phyloP scores from a whole-genome alignment of 1,140 invertebrate genomes.

The Augochlora pura region DNA sequence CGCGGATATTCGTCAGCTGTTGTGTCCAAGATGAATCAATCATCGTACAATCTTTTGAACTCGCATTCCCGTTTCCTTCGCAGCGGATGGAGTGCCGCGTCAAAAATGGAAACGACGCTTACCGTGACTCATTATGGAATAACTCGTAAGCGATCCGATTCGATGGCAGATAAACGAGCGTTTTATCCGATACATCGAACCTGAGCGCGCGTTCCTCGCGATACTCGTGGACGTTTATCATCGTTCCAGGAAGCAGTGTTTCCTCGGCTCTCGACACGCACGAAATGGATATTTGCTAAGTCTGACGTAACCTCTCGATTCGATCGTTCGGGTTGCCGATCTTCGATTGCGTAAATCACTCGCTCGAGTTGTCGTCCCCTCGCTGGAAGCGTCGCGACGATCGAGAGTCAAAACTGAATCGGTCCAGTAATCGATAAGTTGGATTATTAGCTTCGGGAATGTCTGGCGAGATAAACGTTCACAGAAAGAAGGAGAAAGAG shows the following conservation, averaged over 20 bases:
- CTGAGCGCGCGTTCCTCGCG: not conserved
- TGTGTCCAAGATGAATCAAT: too few relatives aligned
- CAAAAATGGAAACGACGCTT: too few relatives aligned
- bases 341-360: not conserved
- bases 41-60: too few relatives aligned
- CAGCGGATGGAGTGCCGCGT: too few relatives aligned
- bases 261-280: not conserved
- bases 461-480: not conserved
- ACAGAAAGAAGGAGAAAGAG: too few relatives aligned
- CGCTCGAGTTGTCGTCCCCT: not conserved
- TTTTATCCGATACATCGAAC: not conserved
- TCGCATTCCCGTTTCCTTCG: too few relatives aligned
- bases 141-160: not conserved
- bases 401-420: too few relatives aligned
- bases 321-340: not conserved
- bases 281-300: not conserved
- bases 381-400: too few relatives aligned
- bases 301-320: not conserved
- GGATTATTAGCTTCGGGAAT: not conserved
- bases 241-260: constrained; percentile 10
- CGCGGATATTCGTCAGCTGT: too few relatives aligned
- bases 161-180: not conserved
- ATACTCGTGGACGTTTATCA: not conserved
- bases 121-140: too few relatives aligned
- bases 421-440: too few relatives aligned